Evolutionary conservation across 2,797 vertebrate genomes (phyloP).

Genomic region (Clarias fuscus): DNA sequence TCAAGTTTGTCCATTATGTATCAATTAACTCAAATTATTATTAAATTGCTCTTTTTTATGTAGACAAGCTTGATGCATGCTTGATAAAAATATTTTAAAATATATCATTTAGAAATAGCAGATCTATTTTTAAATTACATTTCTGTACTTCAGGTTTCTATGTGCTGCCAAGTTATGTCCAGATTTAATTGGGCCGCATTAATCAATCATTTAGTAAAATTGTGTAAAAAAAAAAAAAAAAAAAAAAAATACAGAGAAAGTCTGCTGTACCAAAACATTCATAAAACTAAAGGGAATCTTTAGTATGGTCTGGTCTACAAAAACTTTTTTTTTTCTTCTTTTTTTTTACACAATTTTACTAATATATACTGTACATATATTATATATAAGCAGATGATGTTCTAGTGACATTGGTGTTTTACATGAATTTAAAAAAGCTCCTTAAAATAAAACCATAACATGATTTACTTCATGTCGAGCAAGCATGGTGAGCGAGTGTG

Average conservation of each 20-base stretch:
- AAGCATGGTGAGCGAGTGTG: neutral
- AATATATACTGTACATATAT: too few species aligned
- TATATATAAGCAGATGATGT: neutral
- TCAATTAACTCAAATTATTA: neutral
- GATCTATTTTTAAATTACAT: constrained; percentile 1
- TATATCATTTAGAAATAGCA: constrained; percentile 11
- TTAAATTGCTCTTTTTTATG: neutral
- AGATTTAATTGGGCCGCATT: constrained; percentile 12
- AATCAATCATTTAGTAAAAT: neutral
- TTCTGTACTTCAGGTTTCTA: constrained; percentile 18
- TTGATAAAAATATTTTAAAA: neutral
- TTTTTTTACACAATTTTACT: too few species aligned
- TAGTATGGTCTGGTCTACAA: too few species aligned
- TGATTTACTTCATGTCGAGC: neutral
- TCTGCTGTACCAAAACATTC: too few species aligned
- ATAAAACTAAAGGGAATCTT: too few species aligned
- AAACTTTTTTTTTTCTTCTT: too few species aligned
- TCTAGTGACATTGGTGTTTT: neutral
- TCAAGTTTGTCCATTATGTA: neutral
- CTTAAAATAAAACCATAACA: neutral
- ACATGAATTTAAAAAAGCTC: neutral
- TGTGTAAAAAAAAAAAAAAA: neutral
- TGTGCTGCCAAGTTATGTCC: constrained; percentile 17
- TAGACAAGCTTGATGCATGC: neutral
- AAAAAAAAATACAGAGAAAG: too few species aligned